Evolutionary conservation across 2,888 invertebrate genomes (phyloP).

Genomic region (Serrognathus titanus): DNA sequence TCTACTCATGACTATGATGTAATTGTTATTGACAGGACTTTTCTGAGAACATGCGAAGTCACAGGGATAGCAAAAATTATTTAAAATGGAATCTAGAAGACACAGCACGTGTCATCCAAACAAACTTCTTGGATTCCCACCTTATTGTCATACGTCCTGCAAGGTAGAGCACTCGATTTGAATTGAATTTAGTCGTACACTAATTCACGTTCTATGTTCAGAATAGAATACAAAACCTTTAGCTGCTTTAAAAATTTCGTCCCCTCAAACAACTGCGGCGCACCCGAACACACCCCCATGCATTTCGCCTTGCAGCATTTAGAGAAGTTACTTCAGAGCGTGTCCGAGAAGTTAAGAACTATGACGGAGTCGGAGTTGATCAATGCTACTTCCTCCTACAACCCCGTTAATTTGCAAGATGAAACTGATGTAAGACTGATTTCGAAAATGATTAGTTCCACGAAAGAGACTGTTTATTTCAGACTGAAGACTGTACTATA

Average conservation of each 20-base stretch:
- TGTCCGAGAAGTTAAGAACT: constrained; percentile 55
- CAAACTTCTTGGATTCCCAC: constrained; percentile 68
- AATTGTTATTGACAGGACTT: constrained; percentile 62
- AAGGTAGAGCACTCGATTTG: constrained; percentile 52
- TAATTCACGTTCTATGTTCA: constrained; percentile 37
- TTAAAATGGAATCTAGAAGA: constrained; percentile 78
- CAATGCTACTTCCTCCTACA: constrained; percentile 31
- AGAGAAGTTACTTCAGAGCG: constrained; percentile 59
- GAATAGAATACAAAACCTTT: constrained; percentile 80
- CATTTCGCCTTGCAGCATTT: constrained; percentile 72
- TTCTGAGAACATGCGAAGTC: constrained; percentile 71
- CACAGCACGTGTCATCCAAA: constrained; percentile 65
- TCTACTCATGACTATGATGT: background rate
- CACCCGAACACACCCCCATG: constrained; percentile 73
- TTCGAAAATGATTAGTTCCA: background rate
- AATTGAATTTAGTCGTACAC: background rate
- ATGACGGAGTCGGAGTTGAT: constrained; percentile 58
- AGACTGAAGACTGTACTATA: constrained; percentile 14
- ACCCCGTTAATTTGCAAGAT: constrained; percentile 27
- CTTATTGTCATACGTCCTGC: constrained; percentile 71
- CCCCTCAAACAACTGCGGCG: constrained; percentile 73
- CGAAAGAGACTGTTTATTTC: background rate
- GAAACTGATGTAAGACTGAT: constrained; percentile 23
- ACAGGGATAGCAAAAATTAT: constrained; percentile 70
- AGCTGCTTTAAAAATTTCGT: constrained; percentile 90